Base-by-base conservation (phyloP, 2,797 vertebrate species). In the Pempheris klunzingeri region DNA sequence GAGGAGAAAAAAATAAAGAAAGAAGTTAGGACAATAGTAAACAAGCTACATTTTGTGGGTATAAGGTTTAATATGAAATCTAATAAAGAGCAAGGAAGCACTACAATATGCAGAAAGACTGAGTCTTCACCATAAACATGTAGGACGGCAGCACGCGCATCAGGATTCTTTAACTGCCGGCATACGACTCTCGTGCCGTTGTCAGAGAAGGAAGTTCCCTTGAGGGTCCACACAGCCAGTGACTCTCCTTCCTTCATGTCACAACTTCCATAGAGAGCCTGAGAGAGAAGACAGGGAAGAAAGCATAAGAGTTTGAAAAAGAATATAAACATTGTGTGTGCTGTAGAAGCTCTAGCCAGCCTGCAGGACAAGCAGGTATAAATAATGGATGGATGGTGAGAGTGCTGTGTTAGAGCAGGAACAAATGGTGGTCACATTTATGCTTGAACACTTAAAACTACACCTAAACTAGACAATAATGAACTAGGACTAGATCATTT, bases 241-340 rank as follows among this genome's bases (percentile, higher is more conserved):
- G 71, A 79, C 77, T 89, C 50, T 46, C 30, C 73, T 0, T 46
- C 18, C 20, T 57, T 75, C 18, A 54, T 26, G 0, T 65, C 18
- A 81, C 93, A 94, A 8, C 39, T 70, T 52, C 91, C 92, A 54
- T 80, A 70, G 12, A 91, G 77, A 77, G 75, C 87, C 92, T 93
- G 77, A 59, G 59, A 67, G 3, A 8, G 26, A 18, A 13, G 17
- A 54, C 4, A 30, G n/a, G 2, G n/a, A 13, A 20, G 15, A 32
- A 32, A 55, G 36, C 67, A 38, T 38, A 30, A 67, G 22, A 17
- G 1, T 20, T 39, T 57, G 7, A n/a, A 61, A 22, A 49, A 47
- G 18, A 46, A 34, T 18, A 18, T 11, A n/a, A 39, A 28, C 18
- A 18, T 17, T 2, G 4, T 44, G 38, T 52, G 32, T 50, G 22